Evolutionary conservation across 1,140 invertebrate species (phyloP).

Genomic region (Listronotus oregonensis): DNA sequence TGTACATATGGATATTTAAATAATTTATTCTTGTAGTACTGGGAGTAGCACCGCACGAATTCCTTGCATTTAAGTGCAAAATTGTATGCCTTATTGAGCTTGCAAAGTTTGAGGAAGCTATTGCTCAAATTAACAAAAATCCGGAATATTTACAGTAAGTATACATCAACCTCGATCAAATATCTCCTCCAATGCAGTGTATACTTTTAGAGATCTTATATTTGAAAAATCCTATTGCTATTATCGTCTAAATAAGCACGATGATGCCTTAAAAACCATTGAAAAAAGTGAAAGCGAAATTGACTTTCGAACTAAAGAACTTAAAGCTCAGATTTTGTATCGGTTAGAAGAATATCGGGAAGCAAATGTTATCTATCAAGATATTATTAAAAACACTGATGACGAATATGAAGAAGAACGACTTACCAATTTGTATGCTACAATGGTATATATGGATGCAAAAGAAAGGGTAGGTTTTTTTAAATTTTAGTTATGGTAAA

Average conservation of each 20-base stretch:
- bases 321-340: constrained; percentile 86
- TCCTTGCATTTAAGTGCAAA: constrained; percentile 88
- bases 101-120: constrained; percentile 86
- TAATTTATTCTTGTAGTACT: constrained; percentile 67
- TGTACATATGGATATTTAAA: constrained; percentile 36
- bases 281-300: constrained; percentile 68
- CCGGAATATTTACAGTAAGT: constrained; percentile 63
- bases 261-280: constrained; percentile 79
- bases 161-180: too few relatives aligned
- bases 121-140: constrained; percentile 76
- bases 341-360: constrained; percentile 85
- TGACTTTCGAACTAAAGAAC: constrained; percentile 75
- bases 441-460: constrained; percentile 76
- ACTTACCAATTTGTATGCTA: constrained; percentile 89
- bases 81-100: constrained; percentile 87
- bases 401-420: constrained; percentile 95
- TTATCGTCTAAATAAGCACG: constrained; percentile 86
- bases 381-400: constrained; percentile 89
- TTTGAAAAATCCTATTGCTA: constrained; percentile 95
- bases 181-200: constrained; percentile 41
- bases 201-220: constrained; percentile 64
- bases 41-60: constrained; percentile 77
- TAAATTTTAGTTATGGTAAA: too few relatives aligned
- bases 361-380: constrained; percentile 82
- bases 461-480: constrained; percentile 62